These are phyloP conservation scores for Rhipidura dahli DNA, from an alignment of 2,113 vertebrate species.

Conservation along the genomic window DNA sequence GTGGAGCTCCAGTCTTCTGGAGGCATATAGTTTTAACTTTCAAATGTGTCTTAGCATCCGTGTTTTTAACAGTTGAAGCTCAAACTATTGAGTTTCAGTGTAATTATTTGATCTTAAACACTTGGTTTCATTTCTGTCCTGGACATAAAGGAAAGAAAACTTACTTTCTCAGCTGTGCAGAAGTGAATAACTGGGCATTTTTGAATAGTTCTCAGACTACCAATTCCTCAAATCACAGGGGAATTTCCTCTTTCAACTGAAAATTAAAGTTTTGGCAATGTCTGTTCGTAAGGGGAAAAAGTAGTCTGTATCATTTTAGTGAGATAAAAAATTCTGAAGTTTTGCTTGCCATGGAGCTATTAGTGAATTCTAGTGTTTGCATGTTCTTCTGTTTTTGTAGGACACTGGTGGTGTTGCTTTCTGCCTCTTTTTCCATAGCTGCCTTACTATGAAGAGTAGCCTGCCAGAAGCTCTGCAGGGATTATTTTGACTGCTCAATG, in stretches of 20 bases:
- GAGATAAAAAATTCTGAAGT: not conserved
- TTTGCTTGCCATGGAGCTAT: not conserved
- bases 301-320: fast-evolving
- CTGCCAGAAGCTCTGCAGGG: not conserved
- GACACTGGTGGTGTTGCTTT: not conserved
- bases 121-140: not conserved
- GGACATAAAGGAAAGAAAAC: not conserved
- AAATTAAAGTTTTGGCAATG: not conserved
- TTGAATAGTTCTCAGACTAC: not conserved
- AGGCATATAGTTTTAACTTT: not conserved
- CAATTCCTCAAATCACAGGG: not conserved
- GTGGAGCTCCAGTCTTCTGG: not conserved
- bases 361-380: not conserved
- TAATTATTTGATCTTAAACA: not conserved
- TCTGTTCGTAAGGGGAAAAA: not conserved
- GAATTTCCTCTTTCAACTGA: not conserved
- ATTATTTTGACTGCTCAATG: not conserved
- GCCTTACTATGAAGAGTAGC: not conserved
- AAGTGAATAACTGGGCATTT: not conserved
- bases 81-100: not conserved
- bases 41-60: not conserved
- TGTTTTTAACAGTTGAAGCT: not conserved
- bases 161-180: not conserved
- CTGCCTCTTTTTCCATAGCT: not conserved
- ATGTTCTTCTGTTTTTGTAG: not conserved